Conservation (phyloP, 2,888 invertebrate genomes). For the Phragmatobia fuliginosa region DNA sequence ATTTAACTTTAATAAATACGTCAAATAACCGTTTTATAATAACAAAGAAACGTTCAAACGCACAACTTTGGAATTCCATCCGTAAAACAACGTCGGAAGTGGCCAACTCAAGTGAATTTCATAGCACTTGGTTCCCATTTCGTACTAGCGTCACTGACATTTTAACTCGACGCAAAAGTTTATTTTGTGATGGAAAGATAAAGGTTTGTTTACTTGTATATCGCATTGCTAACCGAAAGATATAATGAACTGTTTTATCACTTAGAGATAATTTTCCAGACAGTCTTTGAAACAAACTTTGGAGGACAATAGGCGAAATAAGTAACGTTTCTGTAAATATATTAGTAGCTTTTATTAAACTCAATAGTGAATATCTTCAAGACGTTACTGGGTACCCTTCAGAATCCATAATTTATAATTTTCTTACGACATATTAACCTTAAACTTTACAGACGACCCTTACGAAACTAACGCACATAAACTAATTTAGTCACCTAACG, state of each 20-base stretch:
- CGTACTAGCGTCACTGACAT: conserved; percentile 1
- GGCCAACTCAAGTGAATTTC: conserved; percentile 9
- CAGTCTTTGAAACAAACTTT: background rate
- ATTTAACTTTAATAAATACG: background rate
- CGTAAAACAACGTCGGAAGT: conserved; percentile 13
- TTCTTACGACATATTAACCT: conserved; percentile 32
- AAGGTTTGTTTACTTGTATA: background rate
- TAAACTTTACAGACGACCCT: conserved; percentile 40
- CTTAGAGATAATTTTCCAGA: background rate
- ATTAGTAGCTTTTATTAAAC: background rate
- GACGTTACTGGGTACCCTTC: background rate
- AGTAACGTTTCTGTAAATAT: background rate
- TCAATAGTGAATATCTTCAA: background rate
- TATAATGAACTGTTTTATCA: background rate
- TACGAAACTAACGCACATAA: conserved; percentile 22
- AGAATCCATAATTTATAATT: conserved; percentile 35
- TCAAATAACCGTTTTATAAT: background rate
- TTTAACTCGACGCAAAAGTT: background rate
- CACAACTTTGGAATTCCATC: conserved; percentile 6
- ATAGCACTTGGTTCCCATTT: conserved; percentile 5
- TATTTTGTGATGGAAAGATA: background rate
- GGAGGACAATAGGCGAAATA: background rate
- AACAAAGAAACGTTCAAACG: background rate
- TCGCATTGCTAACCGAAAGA: background rate
- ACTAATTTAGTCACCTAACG: conserved; percentile 43